These are phyloP conservation scores for Meteorus sp. DNA, from an alignment of 1,140 invertebrate species.

Conservation along the genomic window DNA sequence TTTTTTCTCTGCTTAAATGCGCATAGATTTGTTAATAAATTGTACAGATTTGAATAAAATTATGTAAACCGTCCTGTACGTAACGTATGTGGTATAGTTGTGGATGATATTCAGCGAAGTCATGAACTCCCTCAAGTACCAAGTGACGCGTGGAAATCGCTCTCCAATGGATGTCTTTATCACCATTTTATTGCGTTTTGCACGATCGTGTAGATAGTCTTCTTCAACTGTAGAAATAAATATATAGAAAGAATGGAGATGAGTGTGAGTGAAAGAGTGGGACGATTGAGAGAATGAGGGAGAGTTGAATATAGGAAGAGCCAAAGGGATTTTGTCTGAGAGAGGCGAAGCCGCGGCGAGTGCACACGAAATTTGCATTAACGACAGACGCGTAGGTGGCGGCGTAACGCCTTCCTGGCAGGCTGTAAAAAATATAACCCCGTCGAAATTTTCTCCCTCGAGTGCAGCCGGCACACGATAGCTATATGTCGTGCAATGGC, in stretches of 20 bases:
- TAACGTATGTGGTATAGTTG: too few relatives aligned
- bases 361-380: slow-evolving; percentile 30
- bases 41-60: too few relatives aligned
- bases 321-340: slow-evolving; percentile 15
- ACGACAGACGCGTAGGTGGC: slow-evolving; percentile 32
- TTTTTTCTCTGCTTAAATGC: too few relatives aligned
- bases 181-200: background rate
- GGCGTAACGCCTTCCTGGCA: slow-evolving; percentile 29
- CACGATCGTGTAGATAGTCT: background rate
- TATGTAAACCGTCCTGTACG: too few relatives aligned
- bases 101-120: too few relatives aligned
- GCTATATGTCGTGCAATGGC: too few relatives aligned
- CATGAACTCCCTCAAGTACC: background rate
- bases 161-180: slow-evolving; percentile 7
- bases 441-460: slow-evolving; percentile 23
- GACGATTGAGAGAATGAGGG: too few relatives aligned
- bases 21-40: too few relatives aligned
- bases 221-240: slow-evolving; percentile 7
- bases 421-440: slow-evolving; percentile 29
- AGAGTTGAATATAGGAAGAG: slow-evolving; percentile 8
- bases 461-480: slow-evolving; percentile 1
- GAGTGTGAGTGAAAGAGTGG: background rate
- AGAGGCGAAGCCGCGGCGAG: slow-evolving; percentile 1
- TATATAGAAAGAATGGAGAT: too few relatives aligned
- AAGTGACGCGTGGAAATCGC: background rate